Percentiles rank a stretch among this genome's conserved stretches.
phyloP scores from a whole-genome alignment of 1,140 invertebrate genomes.

The Maconellicoccus hirsutus region DNA sequence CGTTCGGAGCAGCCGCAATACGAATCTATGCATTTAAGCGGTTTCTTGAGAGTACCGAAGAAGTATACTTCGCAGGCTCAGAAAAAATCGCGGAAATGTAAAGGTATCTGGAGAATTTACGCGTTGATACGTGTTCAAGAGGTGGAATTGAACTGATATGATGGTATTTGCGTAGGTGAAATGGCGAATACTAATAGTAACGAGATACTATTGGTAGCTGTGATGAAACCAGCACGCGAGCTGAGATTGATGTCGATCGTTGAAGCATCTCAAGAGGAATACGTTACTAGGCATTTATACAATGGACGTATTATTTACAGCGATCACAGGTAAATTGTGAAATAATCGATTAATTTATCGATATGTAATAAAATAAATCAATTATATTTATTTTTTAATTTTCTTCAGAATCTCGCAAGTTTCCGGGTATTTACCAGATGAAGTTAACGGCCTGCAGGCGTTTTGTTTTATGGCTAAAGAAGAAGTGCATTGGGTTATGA shows the following conservation, averaged over 20 bases:
- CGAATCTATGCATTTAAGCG: constrained; percentile 47
- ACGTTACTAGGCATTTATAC: constrained; percentile 67
- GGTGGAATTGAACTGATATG: not conserved
- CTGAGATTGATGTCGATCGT: constrained; percentile 52
- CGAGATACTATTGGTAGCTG: constrained; percentile 51
- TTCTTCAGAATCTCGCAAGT: constrained; percentile 57
- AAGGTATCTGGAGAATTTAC: constrained; percentile 17
- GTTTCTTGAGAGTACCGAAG: constrained; percentile 36
- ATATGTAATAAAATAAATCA: not conserved
- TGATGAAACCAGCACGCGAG: constrained; percentile 50
- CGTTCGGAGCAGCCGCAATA: constrained; percentile 52
- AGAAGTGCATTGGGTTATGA: constrained; percentile 69
- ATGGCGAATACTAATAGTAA: constrained; percentile 31
- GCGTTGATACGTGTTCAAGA: not conserved
- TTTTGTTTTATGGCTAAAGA: constrained; percentile 78
- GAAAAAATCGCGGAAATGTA: not conserved
- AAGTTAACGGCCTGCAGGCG: constrained; percentile 64
- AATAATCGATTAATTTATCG: not conserved
- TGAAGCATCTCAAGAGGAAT: constrained; percentile 67
- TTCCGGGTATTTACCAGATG: constrained; percentile 71
- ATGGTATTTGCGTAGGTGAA: not conserved
- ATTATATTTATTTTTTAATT: constrained; percentile 12
- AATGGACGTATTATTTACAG: constrained; percentile 73
- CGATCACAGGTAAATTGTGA: constrained; percentile 48
- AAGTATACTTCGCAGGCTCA: not conserved